Evolutionary conservation across 2,797 vertebrate genomes (phyloP).

Genomic region (Graptemys geographica): DNA sequence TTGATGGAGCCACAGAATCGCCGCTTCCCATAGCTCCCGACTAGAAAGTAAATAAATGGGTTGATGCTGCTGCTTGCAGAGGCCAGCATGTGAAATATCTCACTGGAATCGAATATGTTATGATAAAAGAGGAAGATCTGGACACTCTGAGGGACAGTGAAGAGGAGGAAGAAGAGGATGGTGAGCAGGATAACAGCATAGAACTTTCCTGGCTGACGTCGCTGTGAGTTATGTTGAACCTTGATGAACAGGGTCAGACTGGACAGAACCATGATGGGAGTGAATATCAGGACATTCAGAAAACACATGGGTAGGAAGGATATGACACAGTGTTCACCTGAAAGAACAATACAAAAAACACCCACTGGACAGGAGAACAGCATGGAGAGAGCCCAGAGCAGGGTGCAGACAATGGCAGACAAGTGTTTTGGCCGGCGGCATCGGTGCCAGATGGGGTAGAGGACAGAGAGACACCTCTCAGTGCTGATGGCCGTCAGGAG

Average conservation of each 20-base stretch:
- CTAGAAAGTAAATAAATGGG: slow-evolving; percentile 45
- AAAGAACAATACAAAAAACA: neutral
- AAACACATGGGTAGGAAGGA: neutral
- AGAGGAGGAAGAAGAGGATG: neutral
- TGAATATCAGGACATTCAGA: slow-evolving; percentile 48
- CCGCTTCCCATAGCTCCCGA: neutral
- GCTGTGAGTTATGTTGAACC: neutral
- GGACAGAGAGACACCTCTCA: slow-evolving; percentile 20
- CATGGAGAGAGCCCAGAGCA: neutral
- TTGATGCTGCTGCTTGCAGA: slow-evolving; percentile 8
- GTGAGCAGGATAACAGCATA: neutral
- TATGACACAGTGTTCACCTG: rapidly evolving
- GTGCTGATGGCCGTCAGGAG: slow-evolving; percentile 28
- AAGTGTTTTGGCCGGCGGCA: neutral
- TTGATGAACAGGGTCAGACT: neutral
- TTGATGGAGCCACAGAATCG: rapidly evolving
- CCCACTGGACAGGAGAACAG: neutral
- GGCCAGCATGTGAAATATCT: neutral
- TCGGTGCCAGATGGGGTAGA: slow-evolving; percentile 22
- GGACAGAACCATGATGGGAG: slow-evolving; percentile 2
- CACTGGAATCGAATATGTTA: rapidly evolving
- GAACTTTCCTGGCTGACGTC: neutral
- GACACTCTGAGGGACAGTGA: neutral
- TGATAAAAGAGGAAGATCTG: neutral
- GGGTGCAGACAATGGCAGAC: neutral